Conservation (phyloP, 2,888 invertebrate species). For the Drosophila ezoana region DNA sequence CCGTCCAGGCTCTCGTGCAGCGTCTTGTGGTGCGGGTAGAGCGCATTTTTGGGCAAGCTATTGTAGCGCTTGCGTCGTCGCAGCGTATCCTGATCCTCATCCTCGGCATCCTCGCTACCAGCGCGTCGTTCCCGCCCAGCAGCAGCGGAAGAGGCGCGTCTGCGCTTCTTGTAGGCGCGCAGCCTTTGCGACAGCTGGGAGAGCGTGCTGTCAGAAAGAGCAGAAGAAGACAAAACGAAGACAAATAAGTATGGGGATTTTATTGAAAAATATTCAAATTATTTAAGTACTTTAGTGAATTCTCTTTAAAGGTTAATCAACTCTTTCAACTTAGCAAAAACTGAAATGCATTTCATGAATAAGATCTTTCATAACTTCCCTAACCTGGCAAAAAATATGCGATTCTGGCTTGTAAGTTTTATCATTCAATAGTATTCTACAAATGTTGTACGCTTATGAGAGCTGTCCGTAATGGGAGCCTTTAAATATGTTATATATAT, state of each 20-base stretch:
- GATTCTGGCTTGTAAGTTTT: too few relatives aligned
- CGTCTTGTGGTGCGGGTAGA: slow-evolving; percentile 60
- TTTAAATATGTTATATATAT: not conserved
- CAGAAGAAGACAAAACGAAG: not conserved
- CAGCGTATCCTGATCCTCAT: slow-evolving; percentile 60
- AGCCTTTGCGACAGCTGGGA: slow-evolving; percentile 73
- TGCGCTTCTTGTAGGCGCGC: slow-evolving; percentile 65
- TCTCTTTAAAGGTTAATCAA: too few relatives aligned
- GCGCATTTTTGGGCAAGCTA: slow-evolving; percentile 82
- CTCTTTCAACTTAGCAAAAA: too few relatives aligned
- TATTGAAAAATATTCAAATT: too few relatives aligned
- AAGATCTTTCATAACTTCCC: too few relatives aligned
- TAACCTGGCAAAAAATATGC: too few relatives aligned
- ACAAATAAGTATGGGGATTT: too few relatives aligned
- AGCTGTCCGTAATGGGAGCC: too few relatives aligned
- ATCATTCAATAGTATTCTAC: too few relatives aligned
- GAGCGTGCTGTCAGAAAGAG: slow-evolving; percentile 62
- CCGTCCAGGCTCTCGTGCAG: slow-evolving; percentile 50
- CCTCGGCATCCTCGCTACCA: slow-evolving; percentile 54
- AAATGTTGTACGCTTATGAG: too few relatives aligned
- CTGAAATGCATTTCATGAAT: too few relatives aligned
- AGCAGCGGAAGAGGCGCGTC: slow-evolving; percentile 80
- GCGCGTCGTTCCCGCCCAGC: slow-evolving; percentile 59
- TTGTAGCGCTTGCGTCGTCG: slow-evolving; percentile 77
- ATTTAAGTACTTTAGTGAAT: too few relatives aligned